Base-by-base conservation (phyloP, 2,888 invertebrate genomes). In the Eupeodes latifasciatus region DNA sequence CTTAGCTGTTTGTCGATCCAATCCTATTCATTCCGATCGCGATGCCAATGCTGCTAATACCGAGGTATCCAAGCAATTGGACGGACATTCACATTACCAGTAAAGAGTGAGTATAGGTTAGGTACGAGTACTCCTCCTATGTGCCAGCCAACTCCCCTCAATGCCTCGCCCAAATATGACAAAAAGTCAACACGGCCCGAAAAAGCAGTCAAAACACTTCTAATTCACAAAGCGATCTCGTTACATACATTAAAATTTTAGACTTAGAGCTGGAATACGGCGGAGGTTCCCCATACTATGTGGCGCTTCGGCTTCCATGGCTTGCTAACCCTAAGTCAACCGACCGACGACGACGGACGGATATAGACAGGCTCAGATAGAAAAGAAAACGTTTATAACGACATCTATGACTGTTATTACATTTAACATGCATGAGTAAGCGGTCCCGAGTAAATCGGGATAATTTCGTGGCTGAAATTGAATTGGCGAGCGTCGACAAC, bases 131-230 rank as follows among this genome's bases (percentile, higher is more conserved):
- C 75, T 78, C 51, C 67, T 61, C 36, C 62, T 44, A 75, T 16
- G 36, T 11, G 51, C 27, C 51, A 47, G 67, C 14, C 19, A 66
- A 49, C 40, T 49, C 47, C 47, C 57, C 74, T 67, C 77, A 55
- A 69, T 88, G 89, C 85, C 89, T 85, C 89, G 79, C 89, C 89
- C 85, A 85, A 85, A 89, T 85, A 89, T 89, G 81, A 89, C 89
- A 89, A 85, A 85, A 89, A 85, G 81, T 81, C 81, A 71, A 80
- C 71, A 76, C 80, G 61, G 87, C 76, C 34, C 69, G 77, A 78
- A 81, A 66, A 79, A 66, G 79, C 81, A 89, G 89, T 89, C 89
- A 89, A 85, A 85, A 89, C 85, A 89, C 88, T 85, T 85, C 88
- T 66, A 77, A 81, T 64, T 66, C 72, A 49, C 75, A 84, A 72